Percentiles rank a stretch among this genome's conserved stretches.
Conservation (phyloP, 2,113 vertebrate genomes). For the Syngnathoides biaculeatus region DNA sequence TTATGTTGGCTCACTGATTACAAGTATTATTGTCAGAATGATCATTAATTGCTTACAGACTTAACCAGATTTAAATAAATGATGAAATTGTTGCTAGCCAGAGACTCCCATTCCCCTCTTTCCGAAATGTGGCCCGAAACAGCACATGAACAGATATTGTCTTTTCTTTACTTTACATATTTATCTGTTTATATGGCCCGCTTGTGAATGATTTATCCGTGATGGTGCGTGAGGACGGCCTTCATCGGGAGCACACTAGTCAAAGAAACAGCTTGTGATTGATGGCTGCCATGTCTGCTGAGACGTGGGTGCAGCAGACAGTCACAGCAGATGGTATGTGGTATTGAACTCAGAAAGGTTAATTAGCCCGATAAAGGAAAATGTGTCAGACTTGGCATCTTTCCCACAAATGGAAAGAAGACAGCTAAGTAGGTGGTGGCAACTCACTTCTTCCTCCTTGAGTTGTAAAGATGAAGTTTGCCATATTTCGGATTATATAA, state of each 20-base stretch:
- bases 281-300: constrained; percentile 63
- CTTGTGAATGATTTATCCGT: constrained; percentile 39
- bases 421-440: not conserved
- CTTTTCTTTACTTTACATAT: constrained; percentile 15
- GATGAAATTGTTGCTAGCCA: not conserved
- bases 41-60: not conserved
- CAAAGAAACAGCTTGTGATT: constrained; percentile 61
- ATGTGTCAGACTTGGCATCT: constrained; percentile 59
- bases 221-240: constrained; percentile 27
- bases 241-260: constrained; percentile 35
- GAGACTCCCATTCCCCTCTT: not conserved
- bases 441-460: not conserved
- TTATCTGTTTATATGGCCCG: constrained; percentile 11
- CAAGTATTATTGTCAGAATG: not conserved
- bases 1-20: not conserved
- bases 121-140: constrained; percentile 2
- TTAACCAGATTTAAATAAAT: not conserved
- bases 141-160: constrained; percentile 25
- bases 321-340: constrained; percentile 72
- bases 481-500: not conserved
- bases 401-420: constrained; percentile 27
- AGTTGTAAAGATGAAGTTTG: not conserved
- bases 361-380: constrained; percentile 73
- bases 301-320: constrained; percentile 54
- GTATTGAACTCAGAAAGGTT: constrained; percentile 69